A percentile compares a stretch with the other conserved stretches of the same genome.
These are phyloP conservation scores for Mycalesis mineus DNA, from an alignment of 2,888 invertebrate species.

Conservation along the genomic window DNA sequence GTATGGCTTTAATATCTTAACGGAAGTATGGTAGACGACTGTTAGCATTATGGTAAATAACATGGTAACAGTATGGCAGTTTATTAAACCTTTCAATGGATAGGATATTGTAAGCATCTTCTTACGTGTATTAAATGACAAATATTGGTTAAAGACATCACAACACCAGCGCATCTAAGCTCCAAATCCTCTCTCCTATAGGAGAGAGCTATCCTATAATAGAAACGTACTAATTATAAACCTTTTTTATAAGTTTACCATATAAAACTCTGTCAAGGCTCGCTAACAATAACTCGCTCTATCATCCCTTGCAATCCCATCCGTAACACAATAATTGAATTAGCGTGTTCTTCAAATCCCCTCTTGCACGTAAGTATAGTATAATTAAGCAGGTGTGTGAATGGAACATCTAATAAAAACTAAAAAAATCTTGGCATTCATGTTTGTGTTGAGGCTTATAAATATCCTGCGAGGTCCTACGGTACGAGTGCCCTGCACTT, in stretches of 20 bases:
- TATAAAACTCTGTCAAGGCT: no score
- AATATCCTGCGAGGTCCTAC: constrained; percentile 14
- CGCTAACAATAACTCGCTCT: background rate
- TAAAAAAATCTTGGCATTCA: constrained; percentile 8
- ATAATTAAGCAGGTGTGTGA: constrained; percentile 11
- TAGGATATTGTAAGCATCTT: no score
- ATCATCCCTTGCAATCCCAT: background rate
- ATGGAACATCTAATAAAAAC: constrained; percentile 11
- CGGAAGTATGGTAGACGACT: constrained; percentile 10
- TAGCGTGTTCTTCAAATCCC: background rate
- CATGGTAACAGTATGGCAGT: background rate
- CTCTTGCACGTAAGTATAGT: background rate
- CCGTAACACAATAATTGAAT: background rate
- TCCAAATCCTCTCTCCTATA: no score
- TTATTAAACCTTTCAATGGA: background rate
- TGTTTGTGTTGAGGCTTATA: constrained; percentile 17
- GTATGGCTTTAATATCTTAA: constrained; percentile 15
- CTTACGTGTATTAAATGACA: no score
- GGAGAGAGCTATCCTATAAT: no score
- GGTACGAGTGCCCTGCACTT: constrained; percentile 33
- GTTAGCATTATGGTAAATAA: background rate
- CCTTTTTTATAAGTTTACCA: no score
- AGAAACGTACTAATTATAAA: no score
- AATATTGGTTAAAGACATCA: no score
- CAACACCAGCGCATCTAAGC: no score